Evolutionary conservation across 1,140 invertebrate species (phyloP).

Genomic region (Lepidotrigona ventralis): DNA sequence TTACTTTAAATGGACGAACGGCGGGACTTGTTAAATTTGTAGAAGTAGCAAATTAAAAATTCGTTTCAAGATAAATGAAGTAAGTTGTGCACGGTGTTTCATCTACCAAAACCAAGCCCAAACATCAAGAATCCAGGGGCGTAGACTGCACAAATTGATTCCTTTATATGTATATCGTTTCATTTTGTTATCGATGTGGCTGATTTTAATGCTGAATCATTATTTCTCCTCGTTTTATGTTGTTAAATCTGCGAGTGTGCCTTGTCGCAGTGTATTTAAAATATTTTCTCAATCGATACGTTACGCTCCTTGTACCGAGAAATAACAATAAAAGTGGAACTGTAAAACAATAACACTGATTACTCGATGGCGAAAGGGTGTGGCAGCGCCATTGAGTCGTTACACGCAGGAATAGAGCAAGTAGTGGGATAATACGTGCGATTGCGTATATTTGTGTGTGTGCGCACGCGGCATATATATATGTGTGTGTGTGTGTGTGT

Average conservation of each 20-base stretch:
- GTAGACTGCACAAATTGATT: conserved; percentile 32
- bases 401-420: conserved; percentile 77
- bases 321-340: conserved; percentile 64
- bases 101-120: conserved; percentile 5
- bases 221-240: not conserved
- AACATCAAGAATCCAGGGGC: conserved; percentile 33
- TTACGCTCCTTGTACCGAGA: conserved; percentile 48
- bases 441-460: conserved; percentile 29
- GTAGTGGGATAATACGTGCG: conserved; percentile 62
- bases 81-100: not conserved
- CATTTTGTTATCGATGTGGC: not conserved
- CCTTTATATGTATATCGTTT: conserved; percentile 17
- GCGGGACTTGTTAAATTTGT: not conserved
- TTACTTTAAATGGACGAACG: not conserved
- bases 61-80: conserved; percentile 11
- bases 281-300: conserved; percentile 47
- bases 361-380: conserved; percentile 79
- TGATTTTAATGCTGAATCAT: not conserved
- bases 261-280: conserved; percentile 30
- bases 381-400: conserved; percentile 80
- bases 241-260: not conserved
- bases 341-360: conserved; percentile 79
- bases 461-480: conserved; percentile 3
- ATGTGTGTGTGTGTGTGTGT: not conserved
- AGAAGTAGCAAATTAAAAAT: conserved; percentile 22